Percentiles rank a stretch among this genome's conserved stretches.
Evolutionary conservation across 2,888 invertebrate species (phyloP).

Genomic region (Baccha elongata): DNA sequence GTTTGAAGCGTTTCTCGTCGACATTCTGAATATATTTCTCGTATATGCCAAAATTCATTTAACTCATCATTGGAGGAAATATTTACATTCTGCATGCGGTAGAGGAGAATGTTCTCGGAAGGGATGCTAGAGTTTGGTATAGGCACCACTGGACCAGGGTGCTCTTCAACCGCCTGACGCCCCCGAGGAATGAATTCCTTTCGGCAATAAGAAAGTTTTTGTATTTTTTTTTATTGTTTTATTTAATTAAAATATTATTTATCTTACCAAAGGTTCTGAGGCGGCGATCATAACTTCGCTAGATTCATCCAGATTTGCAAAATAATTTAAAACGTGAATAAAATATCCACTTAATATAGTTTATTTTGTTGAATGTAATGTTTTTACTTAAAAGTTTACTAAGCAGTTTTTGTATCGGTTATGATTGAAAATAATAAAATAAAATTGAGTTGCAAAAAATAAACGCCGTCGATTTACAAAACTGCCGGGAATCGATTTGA

Average conservation of each 20-base stretch:
- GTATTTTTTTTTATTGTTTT: neutral
- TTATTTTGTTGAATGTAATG: no score
- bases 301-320: conserved; percentile 94
- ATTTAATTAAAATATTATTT: neutral
- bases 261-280: conserved; percentile 91
- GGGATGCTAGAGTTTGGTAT: conserved; percentile 82
- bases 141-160: conserved; percentile 87
- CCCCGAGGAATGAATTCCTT: conserved; percentile 96
- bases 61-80: conserved; percentile 85
- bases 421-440: no score
- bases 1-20: conserved; percentile 73
- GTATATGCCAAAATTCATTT: conserved; percentile 85
- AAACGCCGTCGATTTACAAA: neutral
- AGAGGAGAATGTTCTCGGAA: conserved; percentile 87
- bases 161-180: conserved; percentile 89
- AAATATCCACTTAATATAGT: conserved; percentile 53
- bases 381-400: no score
- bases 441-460: neutral
- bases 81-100: conserved; percentile 90
- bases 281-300: conserved; percentile 93
- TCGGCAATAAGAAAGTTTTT: conserved; percentile 68
- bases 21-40: conserved; percentile 84
- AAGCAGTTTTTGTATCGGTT: no score
- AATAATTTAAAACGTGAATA: conserved; percentile 66
- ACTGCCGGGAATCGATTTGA: conserved; percentile 8